Base-by-base conservation (phyloP, 1,140 invertebrate genomes). In the Ceratina japonica region DNA sequence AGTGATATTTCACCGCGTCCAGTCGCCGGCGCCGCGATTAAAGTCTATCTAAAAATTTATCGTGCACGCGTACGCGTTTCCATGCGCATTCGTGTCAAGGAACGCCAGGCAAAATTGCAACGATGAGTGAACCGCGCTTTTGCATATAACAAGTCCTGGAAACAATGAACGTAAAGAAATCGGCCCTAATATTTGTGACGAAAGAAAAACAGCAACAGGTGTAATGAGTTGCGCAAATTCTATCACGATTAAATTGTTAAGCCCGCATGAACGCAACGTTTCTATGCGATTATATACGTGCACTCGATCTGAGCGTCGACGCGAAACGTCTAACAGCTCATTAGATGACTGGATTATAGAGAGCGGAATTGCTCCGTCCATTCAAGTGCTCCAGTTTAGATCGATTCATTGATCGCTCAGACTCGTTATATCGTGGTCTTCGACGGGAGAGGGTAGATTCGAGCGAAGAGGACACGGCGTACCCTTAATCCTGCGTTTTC, bases 41-140 rank as follows among this genome's bases (percentile, higher is more conserved):
- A 83, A 79, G 62, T 54, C 80, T 74, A 70, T 82, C 81, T 81
- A 75, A 79, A 79, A 61, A 71, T 56, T 49, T 37, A 68, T 83
- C 59, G 81, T 65, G 63, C 71, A 69, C 51, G 52, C 16, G 54
- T 51, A 20, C 56, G 66, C 64, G 52, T 83, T 77, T 83, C 70
- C 65, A 37, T 54, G 52, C 58, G 80, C 69, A 83, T 82, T 72
- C 75, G 75, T 83, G 82, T 83, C 82, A 83, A 83, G 82, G 82
- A 83, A 80, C 76, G 76, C 44, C 70, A 56, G 56, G 70, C 75
- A 79, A 83, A 82, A 83, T 78, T 69, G 75, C 81, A 59, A 37
- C 56, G 54, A 70, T 22, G 75, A 61, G 51, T 52, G 22, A 3
- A 51, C 15, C 62, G 37, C 18, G 20, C 24, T 22, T 76, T 76